Conservation (phyloP, 2,797 vertebrate species). For the Squalus acanthias region DNA sequence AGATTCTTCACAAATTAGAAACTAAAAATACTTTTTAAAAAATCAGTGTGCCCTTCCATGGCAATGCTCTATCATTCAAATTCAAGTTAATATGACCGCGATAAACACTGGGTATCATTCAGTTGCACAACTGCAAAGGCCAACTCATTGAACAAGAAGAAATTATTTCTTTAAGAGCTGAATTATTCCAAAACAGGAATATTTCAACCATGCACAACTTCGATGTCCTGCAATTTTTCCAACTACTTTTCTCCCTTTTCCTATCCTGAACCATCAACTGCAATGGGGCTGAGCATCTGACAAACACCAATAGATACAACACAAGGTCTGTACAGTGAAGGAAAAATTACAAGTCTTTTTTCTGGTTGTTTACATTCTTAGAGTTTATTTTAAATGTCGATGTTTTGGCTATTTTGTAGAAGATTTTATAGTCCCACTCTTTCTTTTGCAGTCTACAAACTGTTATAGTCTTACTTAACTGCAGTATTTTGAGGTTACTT, state of each 20-base stretch:
- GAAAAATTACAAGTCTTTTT: background rate
- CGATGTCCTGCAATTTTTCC: background rate
- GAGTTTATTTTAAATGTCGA: background rate
- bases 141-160: background rate
- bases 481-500: conserved; percentile 3
- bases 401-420: background rate
- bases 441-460: background rate
- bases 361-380: background rate
- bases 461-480: background rate
- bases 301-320: background rate
- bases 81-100: background rate
- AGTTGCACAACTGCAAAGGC: background rate
- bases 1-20: background rate
- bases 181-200: background rate
- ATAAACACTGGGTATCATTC: background rate
- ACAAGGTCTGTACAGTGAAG: background rate
- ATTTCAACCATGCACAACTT: background rate
- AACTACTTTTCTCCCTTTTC: background rate
- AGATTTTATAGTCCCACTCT: background rate
- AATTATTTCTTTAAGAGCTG: background rate
- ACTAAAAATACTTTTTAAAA: background rate
- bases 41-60: background rate
- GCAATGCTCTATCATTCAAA: background rate
- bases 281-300: background rate
- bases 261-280: background rate